Conservation (phyloP, 2,888 invertebrate species). For the Phaonia tiefii region DNA sequence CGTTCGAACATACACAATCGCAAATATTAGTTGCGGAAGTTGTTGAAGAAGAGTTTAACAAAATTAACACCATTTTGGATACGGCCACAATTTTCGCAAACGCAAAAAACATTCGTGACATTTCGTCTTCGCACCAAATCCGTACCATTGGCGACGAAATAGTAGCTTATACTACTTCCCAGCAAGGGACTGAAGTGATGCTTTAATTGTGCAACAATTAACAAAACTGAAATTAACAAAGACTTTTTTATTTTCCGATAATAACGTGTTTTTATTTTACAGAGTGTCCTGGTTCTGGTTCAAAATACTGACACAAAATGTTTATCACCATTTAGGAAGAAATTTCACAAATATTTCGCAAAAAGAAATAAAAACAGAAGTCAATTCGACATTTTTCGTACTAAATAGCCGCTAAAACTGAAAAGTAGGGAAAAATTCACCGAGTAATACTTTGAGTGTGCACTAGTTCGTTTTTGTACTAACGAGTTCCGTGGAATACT, state of each 20-base stretch:
- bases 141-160: background rate
- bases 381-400: background rate
- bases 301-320: conserved; percentile 3
- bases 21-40: conserved; percentile 16
- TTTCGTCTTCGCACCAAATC: conserved; percentile 13
- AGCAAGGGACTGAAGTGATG: conserved; percentile 22
- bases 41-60: conserved; percentile 16
- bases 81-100: conserved; percentile 23
- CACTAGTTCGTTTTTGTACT: no score
- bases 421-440: background rate
- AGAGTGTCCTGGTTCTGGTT: conserved; percentile 1
- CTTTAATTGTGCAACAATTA: background rate
- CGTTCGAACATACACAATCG: conserved; percentile 23
- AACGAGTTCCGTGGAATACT: no score
- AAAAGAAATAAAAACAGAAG: conserved; percentile 5
- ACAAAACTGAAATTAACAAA: conserved; percentile 18
- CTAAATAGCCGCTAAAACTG: conserved; percentile 1
- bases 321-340: conserved; percentile 8
- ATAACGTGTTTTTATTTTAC: conserved; percentile 17
- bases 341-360: background rate
- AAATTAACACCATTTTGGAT: conserved; percentile 7
- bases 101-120: conserved; percentile 29
- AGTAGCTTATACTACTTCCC: conserved; percentile 14
- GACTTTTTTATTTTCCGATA: conserved; percentile 14
- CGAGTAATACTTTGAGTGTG: no score